Evolutionary conservation across 2,888 invertebrate species (phyloP), one percentile per base, ranked within the genome.

Genomic region (Dryobota labecula): DNA sequence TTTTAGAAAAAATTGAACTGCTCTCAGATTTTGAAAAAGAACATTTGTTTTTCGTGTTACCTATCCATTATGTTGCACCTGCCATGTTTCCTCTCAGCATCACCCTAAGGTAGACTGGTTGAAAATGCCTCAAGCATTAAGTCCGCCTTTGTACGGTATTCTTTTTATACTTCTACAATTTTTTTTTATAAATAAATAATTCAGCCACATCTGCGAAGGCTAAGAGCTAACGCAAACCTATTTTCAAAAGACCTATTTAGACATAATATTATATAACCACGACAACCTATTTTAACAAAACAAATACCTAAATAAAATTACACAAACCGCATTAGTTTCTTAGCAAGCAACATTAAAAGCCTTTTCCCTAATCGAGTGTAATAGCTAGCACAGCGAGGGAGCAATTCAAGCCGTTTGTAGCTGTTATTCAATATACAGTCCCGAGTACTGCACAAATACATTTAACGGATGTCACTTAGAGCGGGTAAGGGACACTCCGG

Each of bases 361-460:
- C 43, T 71, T 82, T 70, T 56, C 30, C 43, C 47, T 3, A 78
- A 82, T 58, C 47, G 70, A 70, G 33, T 69, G 63, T 53, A 68
- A 74, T 70, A 51, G 54, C 41, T 18, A 15, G 36, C 66, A 20
- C 72, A 81, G 82, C 47, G 24, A 56, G 77, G 63, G 49, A 80
- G n/a, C 64, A 41, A 56, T 77, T 64, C 41, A 68, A 75, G 60
- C 45, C 56, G 64, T 75, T 80, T 75, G 69, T 80, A 47, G 30
- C 49, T 64, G 36, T 77, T 80, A 70, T 65, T 58, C 30, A 80
- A 80, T 80, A 56, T 30, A 27, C 24, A 62, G 53, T 3, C 24
- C 54, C 2, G 38, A 58, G 81, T 70, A 76, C 60, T 63, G 77
- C 70, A 75, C 63, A 77, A 78, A 78, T 76, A 76, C 49, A 58